Evolutionary conservation across 2,113 vertebrate species (phyloP), one percentile per base, ranked within the genome.

Genomic region (Rhynchopsitta pachyrhyncha): DNA sequence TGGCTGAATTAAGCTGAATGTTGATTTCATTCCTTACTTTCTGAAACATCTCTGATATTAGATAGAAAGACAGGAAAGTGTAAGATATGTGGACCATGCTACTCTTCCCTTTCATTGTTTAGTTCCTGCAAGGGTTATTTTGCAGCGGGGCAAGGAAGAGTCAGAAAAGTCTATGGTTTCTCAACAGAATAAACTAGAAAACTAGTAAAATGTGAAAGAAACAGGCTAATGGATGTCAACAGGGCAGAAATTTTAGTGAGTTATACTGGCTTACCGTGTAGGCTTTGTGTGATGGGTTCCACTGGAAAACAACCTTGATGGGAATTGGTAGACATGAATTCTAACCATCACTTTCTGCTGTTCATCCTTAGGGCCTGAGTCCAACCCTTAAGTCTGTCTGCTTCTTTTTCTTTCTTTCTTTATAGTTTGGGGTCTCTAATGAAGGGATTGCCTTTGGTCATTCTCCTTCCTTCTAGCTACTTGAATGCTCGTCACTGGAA

Each of bases 81-180:
- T 20, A 78, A 19, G 4, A 6, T 81, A 15, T 0, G 1, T 66
- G 7, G 4, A 10, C 5, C 66, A 66, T 49, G 2, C 19, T 24
- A 52, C 23, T 64, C 23, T 60, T 35, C 33, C 22, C 17, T 9
- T 37, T 77, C 37, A 41, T n/a, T 53, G 17, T 53, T 77, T 41
- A 22, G 13, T 55, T 69, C 25, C 17, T 73, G 23, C 4, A 10
- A 31, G 62, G 47, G 35, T 46, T 60, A 37, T 67, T 66, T 64
- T 55, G 2, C 10, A 2, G 6, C 1, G 10, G 3, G 2, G 2
- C 11, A 68, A 3, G 6, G n/a, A 53, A 49, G 10, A 59, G 4
- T 46, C 3, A 5, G 28, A 24, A 76, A 76, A 53, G 4, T 53
- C 37, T 69, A 25, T 50, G 12, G 2, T 47, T 83, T 75, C 27